Evolutionary conservation across 2,888 invertebrate genomes (phyloP), one percentile per base, ranked within the genome.

Genomic region (Conus canariensis): DNA sequence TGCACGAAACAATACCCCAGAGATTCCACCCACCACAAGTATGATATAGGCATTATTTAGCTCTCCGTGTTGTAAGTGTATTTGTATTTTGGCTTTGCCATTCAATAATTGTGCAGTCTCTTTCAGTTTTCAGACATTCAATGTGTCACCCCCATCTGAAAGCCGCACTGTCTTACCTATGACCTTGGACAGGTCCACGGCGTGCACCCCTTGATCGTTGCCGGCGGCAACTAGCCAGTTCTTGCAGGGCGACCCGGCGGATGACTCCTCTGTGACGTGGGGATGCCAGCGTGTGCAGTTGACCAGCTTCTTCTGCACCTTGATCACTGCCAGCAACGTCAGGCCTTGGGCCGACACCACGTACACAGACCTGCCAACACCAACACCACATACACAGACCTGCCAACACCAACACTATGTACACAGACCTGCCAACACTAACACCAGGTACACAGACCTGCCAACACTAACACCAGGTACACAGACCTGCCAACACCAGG

Each of bases 211-310:
- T 14, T 95, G 93, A 64, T 97, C 96, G 90, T 97, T 97, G 59
- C 97, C 97, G 82, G 97, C 97, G 10, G 97, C 96, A 0, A 98
- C 98, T 70, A 98, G 96, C 96, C 97, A 97, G 95, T 97, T 97
- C 90, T 97, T 96, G 94, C 97, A 97, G 0, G 96, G 96, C 0
- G 98, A 98, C 86, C 97, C 96, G 59, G 96, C 96, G 22, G 96
- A 92, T 14, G 95, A 93, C 82, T 92, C 96, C 0, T 97, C 97
- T 0, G 97, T 97, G 92, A 97, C 97, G 88, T 97, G 96, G 0
- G 98, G 98, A 96, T 98, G 98, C 98, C 98, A 98, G 9, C 96
- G 97, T 2, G 98, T 95, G 90, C 97, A 97, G 94, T 97, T 97
- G 59, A 98, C 97, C 90, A 97, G 96, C 96, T 98, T 98, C 88